phyloP scores from a whole-genome alignment of 2,113 vertebrate species.

The Callithrix jacchus region DNA sequence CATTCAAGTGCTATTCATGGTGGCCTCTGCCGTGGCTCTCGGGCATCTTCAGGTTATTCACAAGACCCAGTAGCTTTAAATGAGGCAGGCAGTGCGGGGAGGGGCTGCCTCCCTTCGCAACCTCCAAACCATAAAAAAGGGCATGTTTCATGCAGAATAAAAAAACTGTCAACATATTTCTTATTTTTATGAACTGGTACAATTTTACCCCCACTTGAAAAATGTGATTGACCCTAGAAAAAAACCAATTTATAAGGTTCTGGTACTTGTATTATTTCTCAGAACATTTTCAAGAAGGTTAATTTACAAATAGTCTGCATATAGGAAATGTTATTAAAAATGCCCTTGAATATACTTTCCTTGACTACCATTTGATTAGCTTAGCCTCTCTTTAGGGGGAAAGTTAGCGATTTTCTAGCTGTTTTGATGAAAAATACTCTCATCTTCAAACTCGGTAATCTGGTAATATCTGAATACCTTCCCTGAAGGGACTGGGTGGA shows the following conservation, averaged over 20 bases:
- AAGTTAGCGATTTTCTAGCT: not conserved
- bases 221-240: not conserved
- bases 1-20: not conserved
- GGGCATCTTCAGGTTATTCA: not conserved
- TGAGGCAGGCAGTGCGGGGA: not conserved
- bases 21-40: not conserved
- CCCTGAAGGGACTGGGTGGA: not conserved
- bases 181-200: constrained; percentile 53
- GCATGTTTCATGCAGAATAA: constrained; percentile 26
- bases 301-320: not conserved
- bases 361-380: constrained; percentile 11
- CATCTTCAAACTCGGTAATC: not conserved
- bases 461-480: not conserved
- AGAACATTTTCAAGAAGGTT: constrained; percentile 1
- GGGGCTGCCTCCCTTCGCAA: not conserved
- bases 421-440: constrained; percentile 32
- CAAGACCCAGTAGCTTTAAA: not conserved
- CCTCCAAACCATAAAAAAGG: constrained; percentile 17
- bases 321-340: not conserved
- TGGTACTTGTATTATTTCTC: not conserved
- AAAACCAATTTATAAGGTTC: not conserved
- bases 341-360: not conserved
- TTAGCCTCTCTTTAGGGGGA: not conserved
- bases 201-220: constrained; percentile 33
- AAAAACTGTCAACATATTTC: constrained; percentile 34